Conservation (phyloP, 2,888 invertebrate species). For the Lydus trimaculatus region DNA sequence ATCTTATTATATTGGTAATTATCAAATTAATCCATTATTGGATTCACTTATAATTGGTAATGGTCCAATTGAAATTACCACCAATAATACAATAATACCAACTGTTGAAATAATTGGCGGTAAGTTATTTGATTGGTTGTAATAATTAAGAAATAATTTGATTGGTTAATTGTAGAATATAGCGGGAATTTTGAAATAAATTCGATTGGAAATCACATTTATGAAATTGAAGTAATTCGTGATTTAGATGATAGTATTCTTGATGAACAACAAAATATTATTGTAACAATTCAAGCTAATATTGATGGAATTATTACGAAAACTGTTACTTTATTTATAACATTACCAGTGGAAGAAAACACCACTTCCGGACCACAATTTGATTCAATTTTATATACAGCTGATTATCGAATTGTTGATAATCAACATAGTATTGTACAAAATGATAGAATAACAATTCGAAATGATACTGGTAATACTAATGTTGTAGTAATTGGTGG, state of each 20-base stretch:
- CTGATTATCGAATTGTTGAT: too few relatives aligned
- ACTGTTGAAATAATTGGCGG: constrained; percentile 24
- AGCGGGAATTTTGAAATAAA: constrained; percentile 29
- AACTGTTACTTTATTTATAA: constrained; percentile 30
- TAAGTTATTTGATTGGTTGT: constrained; percentile 24
- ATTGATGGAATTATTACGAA: constrained; percentile 22
- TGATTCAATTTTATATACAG: too few relatives aligned
- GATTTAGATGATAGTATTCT: constrained; percentile 27
- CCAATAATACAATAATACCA: constrained; percentile 8
- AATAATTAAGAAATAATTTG: background rate
- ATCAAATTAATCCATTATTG: background rate
- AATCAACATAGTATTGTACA: too few relatives aligned
- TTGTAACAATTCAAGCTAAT: constrained; percentile 31
- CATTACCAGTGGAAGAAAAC: constrained; percentile 16
- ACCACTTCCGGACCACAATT: too few relatives aligned
- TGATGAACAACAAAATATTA: constrained; percentile 28
- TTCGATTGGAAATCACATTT: constrained; percentile 20
- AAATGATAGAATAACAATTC: too few relatives aligned
- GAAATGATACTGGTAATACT: too few relatives aligned
- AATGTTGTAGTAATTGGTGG: too few relatives aligned
- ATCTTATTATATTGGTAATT: constrained; percentile 8
- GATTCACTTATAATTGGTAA: background rate
- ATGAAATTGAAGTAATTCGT: constrained; percentile 6
- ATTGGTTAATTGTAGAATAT: constrained; percentile 33
- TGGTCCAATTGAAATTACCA: constrained; percentile 11